phyloP scores from a whole-genome alignment of 2,797 vertebrate genomes.

The Cynodonichthys magdalenae region DNA sequence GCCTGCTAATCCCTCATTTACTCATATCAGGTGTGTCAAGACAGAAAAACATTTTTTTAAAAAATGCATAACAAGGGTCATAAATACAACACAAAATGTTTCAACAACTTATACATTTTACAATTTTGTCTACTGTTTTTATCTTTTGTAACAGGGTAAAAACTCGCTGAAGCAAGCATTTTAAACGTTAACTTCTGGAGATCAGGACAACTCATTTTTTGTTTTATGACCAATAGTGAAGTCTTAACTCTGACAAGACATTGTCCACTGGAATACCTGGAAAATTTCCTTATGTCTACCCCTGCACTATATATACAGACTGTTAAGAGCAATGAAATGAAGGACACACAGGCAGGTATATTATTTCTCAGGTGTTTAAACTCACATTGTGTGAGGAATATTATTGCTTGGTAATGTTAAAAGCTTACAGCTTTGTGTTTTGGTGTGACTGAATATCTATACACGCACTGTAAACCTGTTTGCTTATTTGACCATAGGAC shows the following conservation, averaged over 20 bases:
- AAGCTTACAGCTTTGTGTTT: slow-evolving; percentile 13
- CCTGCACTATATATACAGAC: slow-evolving; percentile 18
- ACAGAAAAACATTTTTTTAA: too few relatives aligned
- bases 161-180: too few relatives aligned
- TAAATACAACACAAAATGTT: not conserved
- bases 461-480: not conserved
- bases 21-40: too few relatives aligned
- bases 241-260: not conserved
- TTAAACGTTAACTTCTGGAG: too few relatives aligned
- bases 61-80: too few relatives aligned
- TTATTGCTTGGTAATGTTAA: slow-evolving; percentile 33
- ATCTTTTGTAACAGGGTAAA: too few relatives aligned
- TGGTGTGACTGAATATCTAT: slow-evolving; percentile 1
- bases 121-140: too few relatives aligned
- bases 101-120: not conserved
- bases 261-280: too few relatives aligned
- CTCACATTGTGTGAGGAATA: slow-evolving; percentile 48
- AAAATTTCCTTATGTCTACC: too few relatives aligned
- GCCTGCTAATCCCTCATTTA: too few relatives aligned
- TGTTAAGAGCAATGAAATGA: not conserved
- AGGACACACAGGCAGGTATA: slow-evolving; percentile 21
- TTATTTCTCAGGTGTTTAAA: slow-evolving; percentile 46
- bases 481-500: not conserved
- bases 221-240: not conserved
- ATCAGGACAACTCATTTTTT: not conserved